Conservation (phyloP, 1,140 invertebrate species). For the Zaprionus ghesquierei region DNA sequence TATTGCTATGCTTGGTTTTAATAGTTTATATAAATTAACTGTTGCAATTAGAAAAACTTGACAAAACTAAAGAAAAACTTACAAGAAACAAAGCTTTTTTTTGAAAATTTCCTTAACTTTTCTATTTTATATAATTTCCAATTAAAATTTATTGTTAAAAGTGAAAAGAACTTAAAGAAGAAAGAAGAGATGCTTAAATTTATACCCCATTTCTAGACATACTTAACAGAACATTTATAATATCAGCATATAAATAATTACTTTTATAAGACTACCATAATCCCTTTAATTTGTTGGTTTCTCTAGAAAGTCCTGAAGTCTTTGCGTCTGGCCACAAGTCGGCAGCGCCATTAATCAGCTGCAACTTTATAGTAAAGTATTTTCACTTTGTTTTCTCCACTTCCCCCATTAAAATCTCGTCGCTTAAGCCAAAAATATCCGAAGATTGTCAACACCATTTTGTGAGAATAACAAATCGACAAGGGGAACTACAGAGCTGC, state of each 20-base stretch:
- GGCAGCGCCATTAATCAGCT: constrained; percentile 11
- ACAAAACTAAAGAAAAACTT: no score
- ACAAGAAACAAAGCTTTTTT: no score
- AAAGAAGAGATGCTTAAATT: no score
- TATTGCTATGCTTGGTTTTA: no score
- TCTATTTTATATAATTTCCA: no score
- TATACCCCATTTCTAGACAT: no score
- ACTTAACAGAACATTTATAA: no score
- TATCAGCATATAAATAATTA: not conserved
- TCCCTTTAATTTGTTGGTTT: not conserved
- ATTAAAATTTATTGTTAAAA: no score
- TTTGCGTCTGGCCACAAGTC: not conserved
- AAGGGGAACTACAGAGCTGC: not conserved
- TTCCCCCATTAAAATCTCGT: not conserved
- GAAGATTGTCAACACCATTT: constrained; percentile 56
- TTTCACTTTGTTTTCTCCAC: not conserved
- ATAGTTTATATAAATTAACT: no score
- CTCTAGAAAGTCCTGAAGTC: not conserved
- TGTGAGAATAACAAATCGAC: constrained; percentile 47
- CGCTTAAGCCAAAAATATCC: constrained; percentile 40
- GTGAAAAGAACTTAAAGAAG: no score
- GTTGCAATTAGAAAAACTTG: no score
- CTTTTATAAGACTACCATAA: not conserved
- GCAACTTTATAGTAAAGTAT: not conserved
- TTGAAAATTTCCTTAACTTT: no score